Evolutionary conservation across 2,113 vertebrate genomes (phyloP).

Genomic region (Furnarius figulus): DNA sequence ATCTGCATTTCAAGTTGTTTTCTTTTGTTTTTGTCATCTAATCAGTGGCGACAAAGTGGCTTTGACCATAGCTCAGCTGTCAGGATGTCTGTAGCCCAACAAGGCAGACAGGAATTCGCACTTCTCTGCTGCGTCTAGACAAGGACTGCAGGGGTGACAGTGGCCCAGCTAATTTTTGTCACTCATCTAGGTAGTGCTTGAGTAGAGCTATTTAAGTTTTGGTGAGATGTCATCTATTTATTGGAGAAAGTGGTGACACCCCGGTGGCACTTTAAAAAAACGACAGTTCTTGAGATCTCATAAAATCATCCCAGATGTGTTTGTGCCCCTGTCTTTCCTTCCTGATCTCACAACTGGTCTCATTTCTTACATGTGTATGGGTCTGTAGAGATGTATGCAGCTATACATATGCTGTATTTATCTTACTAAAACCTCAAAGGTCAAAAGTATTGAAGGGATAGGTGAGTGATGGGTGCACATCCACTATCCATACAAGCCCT

Average conservation of each 20-base stretch:
- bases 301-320: background rate
- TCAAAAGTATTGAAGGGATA: background rate
- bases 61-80: background rate
- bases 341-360: background rate
- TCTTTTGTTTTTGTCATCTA: background rate
- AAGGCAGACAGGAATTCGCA: background rate
- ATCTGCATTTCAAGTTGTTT: background rate
- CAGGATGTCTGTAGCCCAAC: constrained; percentile 8
- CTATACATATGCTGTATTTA: background rate
- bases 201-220: constrained; percentile 33
- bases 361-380: background rate
- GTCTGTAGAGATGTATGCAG: background rate
- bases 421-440: background rate
- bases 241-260: background rate
- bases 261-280: background rate
- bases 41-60: background rate
- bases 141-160: constrained; percentile 38
- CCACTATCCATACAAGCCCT: background rate
- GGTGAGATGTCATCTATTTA: background rate
- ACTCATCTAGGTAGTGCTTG: constrained; percentile 22
- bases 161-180: constrained; percentile 45
- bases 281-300: background rate
- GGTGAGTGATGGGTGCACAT: no score
- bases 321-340: background rate
- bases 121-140: constrained; percentile 13